Evolutionary conservation across 2,797 vertebrate species (phyloP), one percentile per base, ranked within the genome.

Genomic region (Telmatherina bonti): DNA sequence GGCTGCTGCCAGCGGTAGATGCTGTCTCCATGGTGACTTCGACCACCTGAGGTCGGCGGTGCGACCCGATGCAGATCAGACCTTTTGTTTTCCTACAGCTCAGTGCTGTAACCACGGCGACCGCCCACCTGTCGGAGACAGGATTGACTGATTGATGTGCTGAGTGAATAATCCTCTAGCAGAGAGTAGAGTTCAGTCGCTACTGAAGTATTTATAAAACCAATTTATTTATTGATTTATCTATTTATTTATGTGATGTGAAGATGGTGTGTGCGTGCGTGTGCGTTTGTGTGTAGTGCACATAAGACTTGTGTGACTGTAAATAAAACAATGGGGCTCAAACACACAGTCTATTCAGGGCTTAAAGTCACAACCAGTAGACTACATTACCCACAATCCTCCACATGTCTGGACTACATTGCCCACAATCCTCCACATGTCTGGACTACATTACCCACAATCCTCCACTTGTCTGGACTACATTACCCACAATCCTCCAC

Each of bases 311-410:
- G 88, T 90, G 88, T 91, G 84, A 68, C 75, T 92, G 90, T 90
- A 89, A 84, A 91, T 90, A 87, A 78, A 85, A 79, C 2, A 11
- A 89, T 84, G 88, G 91, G 91, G 91, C 91, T 92, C 81, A 82
- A 89, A 90, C 86, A 88, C 88, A 91, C 89, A 82, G 84, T 88
- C 85, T 87, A 81, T 87, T 90, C 86, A 90, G 88, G 88, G 90
- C 88, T 90, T 84, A 75, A 76, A 84, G 67, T 79, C 68, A 74
- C 72, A 33, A 74, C 60, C 33, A 76, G n/a, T n/a, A n/a, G 36
- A 76, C 62, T 64, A 57, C 74, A 69, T 31, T 22, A n/a, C 45
- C 75, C 43, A 72, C 62, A 20, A 18, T 24, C 29, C 27, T 26
- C n/a, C n/a, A n/a, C n/a, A n/a, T n/a, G n/a, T n/a, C 57, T 75